Evolutionary conservation across 2,113 vertebrate genomes (phyloP).

Genomic region (Taurulus bubalis): DNA sequence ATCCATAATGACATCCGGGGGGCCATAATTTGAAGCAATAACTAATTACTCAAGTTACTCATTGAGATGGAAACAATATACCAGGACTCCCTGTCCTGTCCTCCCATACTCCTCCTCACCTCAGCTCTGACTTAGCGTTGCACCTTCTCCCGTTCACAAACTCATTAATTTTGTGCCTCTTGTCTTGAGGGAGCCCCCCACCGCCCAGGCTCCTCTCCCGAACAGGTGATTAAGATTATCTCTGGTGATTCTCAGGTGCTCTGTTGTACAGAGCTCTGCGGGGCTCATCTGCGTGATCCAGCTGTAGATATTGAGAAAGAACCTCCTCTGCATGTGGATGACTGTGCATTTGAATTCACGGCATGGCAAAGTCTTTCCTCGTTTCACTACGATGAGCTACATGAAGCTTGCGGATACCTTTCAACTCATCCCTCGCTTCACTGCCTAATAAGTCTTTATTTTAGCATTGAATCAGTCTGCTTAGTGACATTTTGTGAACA

Average conservation of each 20-base stretch:
- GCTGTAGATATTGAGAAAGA: conserved; percentile 9
- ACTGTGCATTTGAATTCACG: neutral
- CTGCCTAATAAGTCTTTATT: neutral
- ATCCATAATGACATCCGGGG: neutral
- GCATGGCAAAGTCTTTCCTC: neutral
- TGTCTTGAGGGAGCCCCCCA: conserved; percentile 10
- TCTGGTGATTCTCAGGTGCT: conserved; percentile 20
- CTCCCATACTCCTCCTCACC: neutral
- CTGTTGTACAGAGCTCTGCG: conserved; percentile 5
- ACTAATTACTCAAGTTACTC: neutral
- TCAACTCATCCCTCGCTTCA: neutral
- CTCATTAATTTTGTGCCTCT: conserved; percentile 22
- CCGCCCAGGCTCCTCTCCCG: neutral
- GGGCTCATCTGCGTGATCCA: conserved; percentile 6
- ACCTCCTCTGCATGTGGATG: conserved; percentile 1
- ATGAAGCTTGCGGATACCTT: neutral
- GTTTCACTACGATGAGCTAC: conserved; percentile 6
- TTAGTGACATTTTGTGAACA: conserved; percentile 3
- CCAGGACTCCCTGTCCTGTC: neutral
- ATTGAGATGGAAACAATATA: neutral
- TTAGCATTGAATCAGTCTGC: neutral
- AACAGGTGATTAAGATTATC: conserved; percentile 52
- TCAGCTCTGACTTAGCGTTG: conserved; percentile 13
- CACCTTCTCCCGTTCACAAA: conserved; percentile 28
- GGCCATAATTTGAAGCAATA: neutral